phyloP scores from a whole-genome alignment of 2,797 vertebrate genomes.

The Propithecus deckenii region DNA sequence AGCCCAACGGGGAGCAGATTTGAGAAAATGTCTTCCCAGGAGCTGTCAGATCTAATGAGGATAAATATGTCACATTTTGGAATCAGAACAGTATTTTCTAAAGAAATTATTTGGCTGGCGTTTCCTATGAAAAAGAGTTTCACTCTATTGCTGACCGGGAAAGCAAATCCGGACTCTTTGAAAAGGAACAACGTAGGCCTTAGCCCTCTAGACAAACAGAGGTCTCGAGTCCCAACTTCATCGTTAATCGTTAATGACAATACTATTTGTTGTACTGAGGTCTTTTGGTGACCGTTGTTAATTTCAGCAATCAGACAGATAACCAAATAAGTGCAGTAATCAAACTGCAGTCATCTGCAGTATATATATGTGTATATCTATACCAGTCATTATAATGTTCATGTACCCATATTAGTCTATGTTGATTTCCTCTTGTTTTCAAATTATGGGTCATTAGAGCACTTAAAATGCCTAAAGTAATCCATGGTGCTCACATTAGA shows the following conservation, averaged over 20 bases:
- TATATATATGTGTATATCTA: accelerated
- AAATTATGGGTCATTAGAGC: neutral
- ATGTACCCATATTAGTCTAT: accelerated
- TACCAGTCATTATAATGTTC: accelerated
- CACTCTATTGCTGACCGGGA: neutral
- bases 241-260: neutral
- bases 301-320: neutral
- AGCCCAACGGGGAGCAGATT: constrained; percentile 31
- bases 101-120: constrained; percentile 9
- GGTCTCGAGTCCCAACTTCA: neutral
- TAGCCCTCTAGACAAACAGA: neutral
- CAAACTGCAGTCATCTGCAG: neutral
- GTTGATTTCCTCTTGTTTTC: neutral
- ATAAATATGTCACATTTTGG: neutral
- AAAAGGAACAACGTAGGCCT: neutral
- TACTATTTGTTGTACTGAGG: neutral
- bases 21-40: constrained; percentile 58
- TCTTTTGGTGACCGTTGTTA: neutral
- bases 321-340: neutral
- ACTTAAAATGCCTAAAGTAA: neutral
- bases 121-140: constrained; percentile 27
- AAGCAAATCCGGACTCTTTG: neutral
- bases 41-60: constrained; percentile 68
- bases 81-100: constrained; percentile 43
- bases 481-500: accelerated